Conservation (phyloP, 2,113 vertebrate genomes). For the Crocuta crocuta region DNA sequence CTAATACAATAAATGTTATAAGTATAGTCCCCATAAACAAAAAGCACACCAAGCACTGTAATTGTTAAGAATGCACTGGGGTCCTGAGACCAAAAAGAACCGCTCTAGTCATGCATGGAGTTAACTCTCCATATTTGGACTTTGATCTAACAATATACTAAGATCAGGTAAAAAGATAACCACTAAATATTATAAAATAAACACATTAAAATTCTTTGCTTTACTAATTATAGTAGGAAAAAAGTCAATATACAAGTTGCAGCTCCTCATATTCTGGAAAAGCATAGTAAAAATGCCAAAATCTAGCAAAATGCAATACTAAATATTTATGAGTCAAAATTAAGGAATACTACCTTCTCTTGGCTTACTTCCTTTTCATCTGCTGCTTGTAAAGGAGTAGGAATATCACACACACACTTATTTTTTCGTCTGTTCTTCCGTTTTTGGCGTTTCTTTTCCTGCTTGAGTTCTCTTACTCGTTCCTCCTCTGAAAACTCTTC, state of each 20-base stretch:
- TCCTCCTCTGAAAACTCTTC: conserved; percentile 98
- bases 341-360: conserved; percentile 89
- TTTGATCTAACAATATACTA: not conserved
- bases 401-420: conserved; percentile 93
- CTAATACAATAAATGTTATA: conserved; percentile 44
- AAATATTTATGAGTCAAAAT: not conserved
- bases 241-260: not conserved
- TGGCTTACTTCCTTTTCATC: conserved; percentile 91
- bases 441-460: conserved; percentile 98
- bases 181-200: not conserved
- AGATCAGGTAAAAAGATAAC: not conserved
- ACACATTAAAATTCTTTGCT: not conserved
- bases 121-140: conserved; percentile 40
- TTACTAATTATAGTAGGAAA: not conserved
- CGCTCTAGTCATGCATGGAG: not conserved
- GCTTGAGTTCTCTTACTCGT: conserved; percentile 96
- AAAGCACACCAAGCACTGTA: not conserved
- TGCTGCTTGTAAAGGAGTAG: conserved; percentile 88
- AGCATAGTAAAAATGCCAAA: conserved; percentile 2
- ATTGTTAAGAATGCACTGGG: conserved; percentile 23
- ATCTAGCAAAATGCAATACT: conserved; percentile 6
- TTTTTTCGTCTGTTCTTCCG: conserved; percentile 98
- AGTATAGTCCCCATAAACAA: conserved; percentile 43
- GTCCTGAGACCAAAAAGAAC: conserved; percentile 3
- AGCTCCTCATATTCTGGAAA: conserved; percentile 3